Evolutionary conservation across 2,888 invertebrate genomes (phyloP).

Genomic region (Nephrotoma flavescens): DNA sequence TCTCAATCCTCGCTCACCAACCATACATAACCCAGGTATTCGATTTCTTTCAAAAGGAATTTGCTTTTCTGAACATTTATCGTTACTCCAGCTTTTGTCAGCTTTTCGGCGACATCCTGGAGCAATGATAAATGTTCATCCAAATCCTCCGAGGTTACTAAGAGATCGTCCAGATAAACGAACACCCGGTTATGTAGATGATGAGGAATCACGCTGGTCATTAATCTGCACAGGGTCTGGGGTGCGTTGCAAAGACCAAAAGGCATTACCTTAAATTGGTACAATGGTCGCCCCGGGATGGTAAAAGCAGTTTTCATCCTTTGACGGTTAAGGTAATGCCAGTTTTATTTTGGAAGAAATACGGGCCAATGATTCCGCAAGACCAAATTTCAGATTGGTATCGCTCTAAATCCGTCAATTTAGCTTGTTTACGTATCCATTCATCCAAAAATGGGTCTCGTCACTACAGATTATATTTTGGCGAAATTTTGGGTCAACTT

Average conservation of each 20-base stretch:
- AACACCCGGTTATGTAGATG: background rate
- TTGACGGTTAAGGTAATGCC: too few species aligned
- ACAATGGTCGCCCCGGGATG: background rate
- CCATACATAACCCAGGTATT: background rate
- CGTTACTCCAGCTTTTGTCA: background rate
- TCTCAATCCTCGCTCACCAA: too few species aligned
- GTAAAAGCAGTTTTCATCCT: background rate
- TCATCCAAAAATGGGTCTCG: too few species aligned
- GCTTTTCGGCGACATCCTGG: background rate
- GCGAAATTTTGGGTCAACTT: too few species aligned
- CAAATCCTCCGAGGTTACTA: background rate
- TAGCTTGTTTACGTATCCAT: too few species aligned
- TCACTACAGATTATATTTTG: too few species aligned
- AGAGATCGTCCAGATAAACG: background rate
- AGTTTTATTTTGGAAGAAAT: too few species aligned
- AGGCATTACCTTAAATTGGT: background rate
- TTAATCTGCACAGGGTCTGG: background rate
- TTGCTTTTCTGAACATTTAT: background rate
- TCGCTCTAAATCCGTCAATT: too few species aligned
- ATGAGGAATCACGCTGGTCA: background rate
- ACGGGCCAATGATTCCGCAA: too few species aligned
- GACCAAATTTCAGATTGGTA: too few species aligned
- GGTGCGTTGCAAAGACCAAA: background rate
- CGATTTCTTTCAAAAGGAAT: background rate
- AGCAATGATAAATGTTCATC: background rate